Percentiles rank a stretch among this genome's conserved stretches.
Evolutionary conservation across 2,888 invertebrate genomes (phyloP).

Genomic region (Volucella inanis): DNA sequence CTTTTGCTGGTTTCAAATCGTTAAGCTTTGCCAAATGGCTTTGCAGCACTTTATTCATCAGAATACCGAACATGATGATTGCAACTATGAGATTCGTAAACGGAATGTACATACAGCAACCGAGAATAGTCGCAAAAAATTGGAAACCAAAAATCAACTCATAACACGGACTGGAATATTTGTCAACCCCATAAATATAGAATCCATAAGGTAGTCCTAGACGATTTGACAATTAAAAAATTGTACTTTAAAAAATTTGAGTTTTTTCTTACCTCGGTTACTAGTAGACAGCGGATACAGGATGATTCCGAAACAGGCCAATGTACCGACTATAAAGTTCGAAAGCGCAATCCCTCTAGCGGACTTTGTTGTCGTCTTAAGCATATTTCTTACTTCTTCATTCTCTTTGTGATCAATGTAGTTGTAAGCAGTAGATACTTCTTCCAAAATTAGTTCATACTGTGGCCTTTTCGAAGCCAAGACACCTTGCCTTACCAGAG

Average conservation of each 20-base stretch:
- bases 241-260: background rate
- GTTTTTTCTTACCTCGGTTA: conserved; percentile 75
- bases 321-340: conserved; percentile 78
- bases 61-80: conserved; percentile 77
- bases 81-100: conserved; percentile 78
- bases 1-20: conserved; percentile 55
- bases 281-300: conserved; percentile 78
- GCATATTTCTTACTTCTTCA: background rate
- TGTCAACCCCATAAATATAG: conserved; percentile 77
- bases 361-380: conserved; percentile 74
- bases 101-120: conserved; percentile 80
- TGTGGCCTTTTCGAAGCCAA: conserved; percentile 76
- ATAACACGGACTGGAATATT: conserved; percentile 77
- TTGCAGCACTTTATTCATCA: conserved; percentile 77
- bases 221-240: conserved; percentile 56
- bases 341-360: conserved; percentile 74
- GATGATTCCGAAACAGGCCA: conserved; percentile 77
- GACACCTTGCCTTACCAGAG: conserved; percentile 76
- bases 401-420: conserved; percentile 76
- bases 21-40: conserved; percentile 76
- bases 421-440: conserved; percentile 76
- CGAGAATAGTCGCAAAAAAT: conserved; percentile 77
- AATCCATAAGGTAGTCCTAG: conserved; percentile 78
- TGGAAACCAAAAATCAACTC: conserved; percentile 78
- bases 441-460: conserved; percentile 78